Conservation (phyloP, 2,113 vertebrate species). For the Antechinus flavipes region DNA sequence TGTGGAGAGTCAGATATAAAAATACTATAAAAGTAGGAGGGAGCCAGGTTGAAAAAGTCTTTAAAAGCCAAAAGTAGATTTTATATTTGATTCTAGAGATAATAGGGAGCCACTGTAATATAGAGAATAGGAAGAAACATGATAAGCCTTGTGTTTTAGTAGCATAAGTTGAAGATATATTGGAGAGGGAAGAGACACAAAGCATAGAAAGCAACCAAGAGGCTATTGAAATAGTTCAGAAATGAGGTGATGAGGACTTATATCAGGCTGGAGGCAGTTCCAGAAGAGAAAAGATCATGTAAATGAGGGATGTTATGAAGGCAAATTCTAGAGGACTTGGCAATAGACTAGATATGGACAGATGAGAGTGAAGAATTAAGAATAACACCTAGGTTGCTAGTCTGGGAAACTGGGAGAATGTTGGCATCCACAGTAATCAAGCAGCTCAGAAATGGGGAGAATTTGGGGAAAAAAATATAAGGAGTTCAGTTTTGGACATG, state of each 20-base stretch:
- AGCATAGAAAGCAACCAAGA: neutral
- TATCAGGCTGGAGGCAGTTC: neutral
- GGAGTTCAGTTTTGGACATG: neutral
- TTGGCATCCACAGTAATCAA: neutral
- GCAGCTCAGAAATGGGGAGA: neutral
- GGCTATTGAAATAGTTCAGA: neutral
- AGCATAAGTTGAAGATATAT: neutral
- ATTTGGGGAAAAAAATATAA: neutral
- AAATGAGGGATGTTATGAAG: neutral
- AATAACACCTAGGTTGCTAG: neutral
- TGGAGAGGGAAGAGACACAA: neutral
- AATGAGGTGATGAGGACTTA: neutral
- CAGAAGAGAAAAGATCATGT: neutral
- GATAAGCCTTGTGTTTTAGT: neutral
- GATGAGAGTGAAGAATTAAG: neutral
- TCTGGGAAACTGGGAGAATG: neutral
- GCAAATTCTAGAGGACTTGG: neutral
- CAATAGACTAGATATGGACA: neutral
- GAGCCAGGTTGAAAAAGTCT: neutral
- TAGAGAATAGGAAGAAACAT: neutral
- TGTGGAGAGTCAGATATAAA: neutral
- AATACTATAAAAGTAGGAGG: neutral
- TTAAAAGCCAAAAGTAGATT: neutral
- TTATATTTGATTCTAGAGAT: neutral
- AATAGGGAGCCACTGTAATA: neutral